Evolutionary conservation across 1,140 invertebrate species (phyloP), one percentile per base, ranked within the genome.

Genomic region (Cherax destructor): DNA sequence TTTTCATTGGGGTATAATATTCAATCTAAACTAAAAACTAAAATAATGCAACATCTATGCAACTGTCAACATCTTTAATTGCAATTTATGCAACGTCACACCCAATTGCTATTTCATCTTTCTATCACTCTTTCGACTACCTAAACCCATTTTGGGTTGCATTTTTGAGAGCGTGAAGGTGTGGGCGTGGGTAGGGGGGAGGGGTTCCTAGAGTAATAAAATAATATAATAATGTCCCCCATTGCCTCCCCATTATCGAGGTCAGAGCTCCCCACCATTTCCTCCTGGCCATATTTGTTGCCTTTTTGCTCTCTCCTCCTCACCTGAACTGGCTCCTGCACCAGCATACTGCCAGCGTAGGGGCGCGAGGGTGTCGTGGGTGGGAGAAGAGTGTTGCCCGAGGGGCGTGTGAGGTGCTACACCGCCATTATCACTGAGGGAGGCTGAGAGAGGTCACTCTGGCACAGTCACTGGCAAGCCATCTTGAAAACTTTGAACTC

Each of bases 241-340:
- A 41, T 41, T 56, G 52, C 52, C 13, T 13, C 52, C 13, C 52
- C 52, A 13, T 47, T 80, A 86, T 86, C 85, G 85, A 86, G 85
- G 85, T 86, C 85, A 86, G n/a, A 50, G 30, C 24, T 13, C 30
- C n/a, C 52, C 49, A 11, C 50, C n/a, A 49, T 56, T 13, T 7
- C 24, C n/a, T 47, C 5, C 41, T 18, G 47, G 7, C 21, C 77
- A 59, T 18, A 56, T 79, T 61, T 79, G 21, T 9, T 16, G 21
- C 30, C 59, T 78, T 1, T 9, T 56, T 56, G 9, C 13, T 24
- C 52, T 79, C n/a, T 11, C 30, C 13, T 4, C 13, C 86, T 77
- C 56, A 87, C 86, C 86, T 87, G 86, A 47, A 87, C 86, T 79
- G 86, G 86, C 41, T 87, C 86, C 41, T 87, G 86, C 50, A 87